Evolutionary conservation across 1,140 invertebrate species (phyloP).

Genomic region (Drosophila lacertosa): DNA sequence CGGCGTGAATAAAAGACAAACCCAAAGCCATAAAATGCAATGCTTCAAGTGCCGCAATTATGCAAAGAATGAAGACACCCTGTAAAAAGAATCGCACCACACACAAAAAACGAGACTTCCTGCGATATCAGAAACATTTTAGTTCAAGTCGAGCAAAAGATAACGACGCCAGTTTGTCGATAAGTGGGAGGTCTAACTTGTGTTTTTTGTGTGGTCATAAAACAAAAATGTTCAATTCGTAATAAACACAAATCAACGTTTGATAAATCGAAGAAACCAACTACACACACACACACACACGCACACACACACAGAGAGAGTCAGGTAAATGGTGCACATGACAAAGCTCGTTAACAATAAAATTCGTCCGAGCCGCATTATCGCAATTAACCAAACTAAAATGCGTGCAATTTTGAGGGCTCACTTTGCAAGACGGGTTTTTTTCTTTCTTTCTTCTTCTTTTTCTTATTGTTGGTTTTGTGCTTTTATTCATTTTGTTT

Average conservation of each 20-base stretch:
- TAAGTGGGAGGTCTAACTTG: constrained; percentile 54
- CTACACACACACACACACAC: neutral
- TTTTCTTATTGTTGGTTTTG: no score
- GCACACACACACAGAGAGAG: neutral
- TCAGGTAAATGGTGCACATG: constrained; percentile 13
- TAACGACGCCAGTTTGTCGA: constrained; percentile 43
- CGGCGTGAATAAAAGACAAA: constrained; percentile 20
- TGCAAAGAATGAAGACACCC: constrained; percentile 21
- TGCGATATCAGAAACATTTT: constrained; percentile 42
- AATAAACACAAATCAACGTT: constrained; percentile 19
- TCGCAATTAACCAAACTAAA: constrained; percentile 65
- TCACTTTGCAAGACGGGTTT: constrained; percentile 3
- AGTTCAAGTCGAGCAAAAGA: constrained; percentile 54
- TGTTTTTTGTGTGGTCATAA: constrained; percentile 31
- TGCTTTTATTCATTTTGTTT: constrained; percentile 10
- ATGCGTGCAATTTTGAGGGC: constrained; percentile 66
- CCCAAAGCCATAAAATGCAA: constrained; percentile 24
- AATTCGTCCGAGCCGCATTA: constrained; percentile 34
- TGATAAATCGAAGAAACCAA: constrained; percentile 21
- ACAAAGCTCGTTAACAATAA: constrained; percentile 24
- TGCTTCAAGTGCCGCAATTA: neutral
- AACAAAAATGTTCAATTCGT: constrained; percentile 13
- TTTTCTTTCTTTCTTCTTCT: constrained; percentile 25
- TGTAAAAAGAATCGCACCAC: constrained; percentile 16
- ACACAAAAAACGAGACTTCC: constrained; percentile 8